These are phyloP conservation scores for Brachynemurus nebulosus DNA, from an alignment of 2,888 invertebrate genomes.

Conservation along the genomic window DNA sequence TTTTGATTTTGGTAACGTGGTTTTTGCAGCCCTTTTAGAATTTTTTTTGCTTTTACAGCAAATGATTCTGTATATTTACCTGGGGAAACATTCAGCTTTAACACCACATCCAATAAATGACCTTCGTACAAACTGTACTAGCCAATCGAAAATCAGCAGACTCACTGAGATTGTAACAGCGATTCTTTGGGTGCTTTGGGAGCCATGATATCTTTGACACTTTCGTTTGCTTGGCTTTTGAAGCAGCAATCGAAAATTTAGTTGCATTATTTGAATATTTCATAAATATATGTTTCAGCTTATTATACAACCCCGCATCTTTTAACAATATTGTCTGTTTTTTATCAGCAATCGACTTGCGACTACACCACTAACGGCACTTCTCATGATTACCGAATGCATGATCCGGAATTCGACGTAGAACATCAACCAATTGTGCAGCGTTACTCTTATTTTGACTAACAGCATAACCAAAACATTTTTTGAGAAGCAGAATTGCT, in stretches of 20 bases:
- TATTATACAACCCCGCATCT: slow-evolving; percentile 11
- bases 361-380: slow-evolving; percentile 17
- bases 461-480: slow-evolving; percentile 18
- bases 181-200: slow-evolving; percentile 17
- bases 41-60: no score
- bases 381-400: slow-evolving; percentile 14
- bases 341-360: background rate
- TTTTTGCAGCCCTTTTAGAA: no score
- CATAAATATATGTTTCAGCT: slow-evolving; percentile 14
- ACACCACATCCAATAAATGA: no score
- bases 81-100: no score
- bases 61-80: no score
- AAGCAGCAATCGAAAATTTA: slow-evolving; percentile 16
- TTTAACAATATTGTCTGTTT: slow-evolving; percentile 12
- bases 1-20: no score
- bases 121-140: background rate
- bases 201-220: slow-evolving; percentile 17
- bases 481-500: slow-evolving; percentile 16
- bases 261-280: slow-evolving; percentile 14
- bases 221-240: slow-evolving; percentile 18
- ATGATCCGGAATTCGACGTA: slow-evolving; percentile 16
- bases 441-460: slow-evolving; percentile 15
- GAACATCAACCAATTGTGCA: slow-evolving; percentile 11
- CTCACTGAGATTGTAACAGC: slow-evolving; percentile 8
- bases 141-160: slow-evolving; percentile 9